Conservation (phyloP, 2,797 vertebrate genomes). For the Anguilla marmorata region DNA sequence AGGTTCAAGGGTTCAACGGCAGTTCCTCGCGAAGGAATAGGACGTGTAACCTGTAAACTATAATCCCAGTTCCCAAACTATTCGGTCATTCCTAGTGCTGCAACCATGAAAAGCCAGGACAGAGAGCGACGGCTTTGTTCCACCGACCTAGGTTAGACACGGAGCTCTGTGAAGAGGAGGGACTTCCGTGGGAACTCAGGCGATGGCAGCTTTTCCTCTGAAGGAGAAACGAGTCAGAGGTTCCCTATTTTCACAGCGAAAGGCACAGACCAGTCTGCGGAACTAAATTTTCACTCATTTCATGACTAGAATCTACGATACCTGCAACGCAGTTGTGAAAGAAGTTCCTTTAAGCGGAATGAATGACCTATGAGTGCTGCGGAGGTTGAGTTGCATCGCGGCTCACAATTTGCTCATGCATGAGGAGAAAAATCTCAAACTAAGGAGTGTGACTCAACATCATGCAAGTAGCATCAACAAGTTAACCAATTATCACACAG, state of each 20-base stretch:
- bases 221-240: neutral
- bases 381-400: neutral
- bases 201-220: constrained; percentile 93
- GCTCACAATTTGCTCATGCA: neutral
- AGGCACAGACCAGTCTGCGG: neutral
- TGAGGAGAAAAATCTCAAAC: neutral
- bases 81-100: neutral
- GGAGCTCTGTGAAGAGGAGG: constrained; percentile 76
- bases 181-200: constrained; percentile 84
- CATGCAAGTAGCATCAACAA: neutral
- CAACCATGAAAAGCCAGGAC: neutral
- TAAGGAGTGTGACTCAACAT: neutral
- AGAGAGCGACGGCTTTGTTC: neutral
- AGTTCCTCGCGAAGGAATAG: too few relatives aligned
- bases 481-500: too few relatives aligned
- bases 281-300: too few relatives aligned
- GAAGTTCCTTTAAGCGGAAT: neutral
- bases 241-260: neutral
- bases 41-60: too few relatives aligned
- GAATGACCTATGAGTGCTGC: neutral
- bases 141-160: constrained; percentile 80
- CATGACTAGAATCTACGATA: neutral
- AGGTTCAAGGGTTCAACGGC: too few relatives aligned
- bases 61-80: too few relatives aligned
- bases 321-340: neutral